Percentiles rank a stretch among this genome's conserved stretches.
Conservation (phyloP, 2,113 vertebrate genomes). For the Channa argus region DNA sequence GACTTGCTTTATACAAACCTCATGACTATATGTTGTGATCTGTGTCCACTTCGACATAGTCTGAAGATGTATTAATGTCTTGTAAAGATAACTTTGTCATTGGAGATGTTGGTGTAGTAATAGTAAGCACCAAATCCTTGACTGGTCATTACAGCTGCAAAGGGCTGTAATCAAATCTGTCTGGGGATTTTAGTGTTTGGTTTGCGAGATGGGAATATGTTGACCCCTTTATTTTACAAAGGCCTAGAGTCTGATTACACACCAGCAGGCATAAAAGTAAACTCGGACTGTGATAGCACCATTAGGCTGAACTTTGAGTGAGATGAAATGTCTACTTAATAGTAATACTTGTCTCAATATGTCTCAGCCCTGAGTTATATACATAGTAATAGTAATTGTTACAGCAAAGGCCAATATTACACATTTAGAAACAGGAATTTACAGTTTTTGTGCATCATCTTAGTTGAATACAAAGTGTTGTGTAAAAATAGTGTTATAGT, state of each 20-base stretch:
- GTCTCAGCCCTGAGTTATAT: too few species aligned
- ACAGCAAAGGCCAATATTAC: not conserved
- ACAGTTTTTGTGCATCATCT: not conserved
- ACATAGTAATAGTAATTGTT: not conserved
- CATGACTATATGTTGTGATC: conserved; percentile 15
- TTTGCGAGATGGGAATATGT: not conserved
- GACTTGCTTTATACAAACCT: not conserved
- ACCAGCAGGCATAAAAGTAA: not conserved
- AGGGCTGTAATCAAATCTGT: not conserved
- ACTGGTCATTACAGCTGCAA: not conserved
- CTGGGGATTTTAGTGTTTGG: conserved; percentile 7
- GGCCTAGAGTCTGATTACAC: not conserved
- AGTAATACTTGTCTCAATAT: too few species aligned
- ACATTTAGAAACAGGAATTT: too few species aligned
- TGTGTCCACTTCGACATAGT: not conserved
- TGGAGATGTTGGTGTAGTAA: not conserved
- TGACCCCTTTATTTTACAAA: conserved; percentile 13
- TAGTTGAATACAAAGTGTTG: not conserved
- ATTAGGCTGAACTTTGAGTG: not conserved
- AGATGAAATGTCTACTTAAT: too few species aligned
- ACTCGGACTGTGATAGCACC: conserved; percentile 5
- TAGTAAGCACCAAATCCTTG: not conserved
- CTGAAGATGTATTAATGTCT: not conserved
- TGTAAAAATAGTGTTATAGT: not conserved
- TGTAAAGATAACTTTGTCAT: not conserved